phyloP scores from a whole-genome alignment of 2,797 vertebrate species.

The Myotis vivesi region DNA sequence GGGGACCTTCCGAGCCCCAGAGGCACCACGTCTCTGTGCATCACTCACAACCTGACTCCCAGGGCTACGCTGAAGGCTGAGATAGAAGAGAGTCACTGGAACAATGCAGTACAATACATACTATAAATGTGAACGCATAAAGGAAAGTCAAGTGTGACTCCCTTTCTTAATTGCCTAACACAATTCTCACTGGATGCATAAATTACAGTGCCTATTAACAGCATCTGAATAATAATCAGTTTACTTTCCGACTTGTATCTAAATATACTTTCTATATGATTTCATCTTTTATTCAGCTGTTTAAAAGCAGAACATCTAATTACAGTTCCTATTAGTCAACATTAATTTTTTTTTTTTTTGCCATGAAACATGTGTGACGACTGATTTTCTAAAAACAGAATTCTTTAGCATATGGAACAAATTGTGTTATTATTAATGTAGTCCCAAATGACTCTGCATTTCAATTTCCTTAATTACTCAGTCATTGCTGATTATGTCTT shows the following conservation, averaged over 20 bases:
- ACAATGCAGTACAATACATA: constrained; percentile 75
- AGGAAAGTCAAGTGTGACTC: constrained; percentile 84
- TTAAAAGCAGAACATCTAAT: constrained; percentile 89
- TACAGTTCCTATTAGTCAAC: constrained; percentile 87
- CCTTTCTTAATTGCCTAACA: constrained; percentile 85
- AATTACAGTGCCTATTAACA: constrained; percentile 86
- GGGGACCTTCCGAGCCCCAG: constrained; percentile 19
- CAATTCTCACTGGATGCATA: constrained; percentile 87
- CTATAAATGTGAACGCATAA: constrained; percentile 79
- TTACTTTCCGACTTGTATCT: constrained; percentile 88
- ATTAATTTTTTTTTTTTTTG: constrained; percentile 82
- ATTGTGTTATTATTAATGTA: constrained; percentile 87
- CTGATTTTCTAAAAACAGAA: constrained; percentile 86
- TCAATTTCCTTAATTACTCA: constrained; percentile 88
- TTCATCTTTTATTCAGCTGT: constrained; percentile 90
- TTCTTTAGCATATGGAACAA: constrained; percentile 88
- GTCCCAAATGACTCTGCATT: constrained; percentile 87
- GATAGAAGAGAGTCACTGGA: constrained; percentile 65
- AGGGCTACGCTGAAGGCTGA: constrained; percentile 64
- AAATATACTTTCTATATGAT: constrained; percentile 90
- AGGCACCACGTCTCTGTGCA: constrained; percentile 29
- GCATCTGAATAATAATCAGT: constrained; percentile 88
- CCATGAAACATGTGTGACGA: constrained; percentile 82
- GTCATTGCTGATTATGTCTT: constrained; percentile 89
- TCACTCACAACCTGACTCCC: constrained; percentile 43